A percentile compares a stretch with the other conserved stretches of the same genome.
These are phyloP conservation scores for Steinernema feltiae DNA, from an alignment of 1,140 invertebrate species.

Conservation along the genomic window DNA sequence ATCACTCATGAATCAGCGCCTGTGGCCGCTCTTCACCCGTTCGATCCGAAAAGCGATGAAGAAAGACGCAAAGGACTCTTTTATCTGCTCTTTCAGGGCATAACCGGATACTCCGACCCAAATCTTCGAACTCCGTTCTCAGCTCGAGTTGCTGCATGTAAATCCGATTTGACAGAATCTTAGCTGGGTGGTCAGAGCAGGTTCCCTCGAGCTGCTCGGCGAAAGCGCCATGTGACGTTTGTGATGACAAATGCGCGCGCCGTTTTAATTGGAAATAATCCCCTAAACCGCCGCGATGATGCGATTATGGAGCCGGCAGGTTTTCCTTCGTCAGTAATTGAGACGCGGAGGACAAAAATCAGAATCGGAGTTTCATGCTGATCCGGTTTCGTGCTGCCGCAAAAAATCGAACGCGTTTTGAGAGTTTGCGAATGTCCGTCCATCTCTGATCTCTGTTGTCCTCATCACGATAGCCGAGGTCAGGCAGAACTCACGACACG, in stretches of 20 bases:
- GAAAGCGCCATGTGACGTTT: background rate
- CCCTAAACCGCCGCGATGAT: background rate
- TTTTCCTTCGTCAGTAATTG: background rate
- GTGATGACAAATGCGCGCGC: background rate
- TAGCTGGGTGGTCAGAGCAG: background rate
- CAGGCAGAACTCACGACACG: too few relatives aligned
- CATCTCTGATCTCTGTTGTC: too few relatives aligned
- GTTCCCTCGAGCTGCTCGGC: background rate
- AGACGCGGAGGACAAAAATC: background rate
- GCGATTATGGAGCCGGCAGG: background rate
- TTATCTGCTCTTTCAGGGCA: background rate
- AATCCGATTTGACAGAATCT: background rate
- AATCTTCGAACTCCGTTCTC: background rate
- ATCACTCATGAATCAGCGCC: too few relatives aligned
- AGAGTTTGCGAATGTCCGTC: too few relatives aligned
- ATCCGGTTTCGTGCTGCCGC: too few relatives aligned
- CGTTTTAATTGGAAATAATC: conserved; percentile 8
- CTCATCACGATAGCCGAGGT: too few relatives aligned
- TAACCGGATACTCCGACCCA: background rate
- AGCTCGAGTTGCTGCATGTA: background rate
- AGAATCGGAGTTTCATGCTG: background rate
- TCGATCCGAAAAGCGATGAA: background rate
- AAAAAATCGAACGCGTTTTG: too few relatives aligned
- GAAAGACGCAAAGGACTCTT: background rate
- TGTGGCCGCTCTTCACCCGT: too few relatives aligned